A percentile compares a stretch with the other conserved stretches of the same genome.
These are phyloP conservation scores for Spatula versicolor DNA, from an alignment of 2,797 vertebrate genomes.

Conservation along the genomic window DNA sequence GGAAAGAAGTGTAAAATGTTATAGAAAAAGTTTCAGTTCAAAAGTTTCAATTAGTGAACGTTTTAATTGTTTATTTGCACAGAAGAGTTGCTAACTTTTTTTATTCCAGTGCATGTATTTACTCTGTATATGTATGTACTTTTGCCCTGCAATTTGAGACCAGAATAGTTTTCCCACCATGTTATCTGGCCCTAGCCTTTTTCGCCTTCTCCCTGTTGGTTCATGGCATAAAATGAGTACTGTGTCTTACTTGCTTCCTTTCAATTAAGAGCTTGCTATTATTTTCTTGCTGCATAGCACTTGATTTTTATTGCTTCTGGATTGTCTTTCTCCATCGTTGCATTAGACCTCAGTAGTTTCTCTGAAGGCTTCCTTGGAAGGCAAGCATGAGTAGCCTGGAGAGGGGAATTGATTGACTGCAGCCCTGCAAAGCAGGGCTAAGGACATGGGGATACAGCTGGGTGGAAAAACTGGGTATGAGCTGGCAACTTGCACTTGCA, in stretches of 20 bases:
- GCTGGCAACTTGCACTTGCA: background rate
- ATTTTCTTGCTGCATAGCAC: background rate
- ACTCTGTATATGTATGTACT: background rate
- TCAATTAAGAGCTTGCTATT: background rate
- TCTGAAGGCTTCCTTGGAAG: background rate
- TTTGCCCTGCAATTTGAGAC: background rate
- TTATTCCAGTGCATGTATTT: background rate
- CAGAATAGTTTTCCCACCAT: background rate
- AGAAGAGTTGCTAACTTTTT: background rate
- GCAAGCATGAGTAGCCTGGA: background rate
- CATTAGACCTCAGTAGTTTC: background rate
- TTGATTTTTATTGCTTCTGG: background rate
- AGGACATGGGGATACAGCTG: background rate
- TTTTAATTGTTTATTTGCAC: background rate
- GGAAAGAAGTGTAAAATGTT: background rate
- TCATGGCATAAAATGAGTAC: background rate
- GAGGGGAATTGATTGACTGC: background rate
- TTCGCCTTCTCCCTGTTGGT: background rate
- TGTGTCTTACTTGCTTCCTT: background rate
- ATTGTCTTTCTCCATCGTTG: background rate
- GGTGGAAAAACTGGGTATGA: background rate
- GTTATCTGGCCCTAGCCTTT: background rate
- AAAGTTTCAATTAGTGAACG: background rate
- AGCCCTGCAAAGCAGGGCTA: background rate
- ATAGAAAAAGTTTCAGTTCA: too few relatives aligned